Percentiles rank a stretch among this genome's conserved stretches.
These are phyloP conservation scores for Pavo muticus DNA, from an alignment of 2,113 vertebrate species.

Conservation along the genomic window DNA sequence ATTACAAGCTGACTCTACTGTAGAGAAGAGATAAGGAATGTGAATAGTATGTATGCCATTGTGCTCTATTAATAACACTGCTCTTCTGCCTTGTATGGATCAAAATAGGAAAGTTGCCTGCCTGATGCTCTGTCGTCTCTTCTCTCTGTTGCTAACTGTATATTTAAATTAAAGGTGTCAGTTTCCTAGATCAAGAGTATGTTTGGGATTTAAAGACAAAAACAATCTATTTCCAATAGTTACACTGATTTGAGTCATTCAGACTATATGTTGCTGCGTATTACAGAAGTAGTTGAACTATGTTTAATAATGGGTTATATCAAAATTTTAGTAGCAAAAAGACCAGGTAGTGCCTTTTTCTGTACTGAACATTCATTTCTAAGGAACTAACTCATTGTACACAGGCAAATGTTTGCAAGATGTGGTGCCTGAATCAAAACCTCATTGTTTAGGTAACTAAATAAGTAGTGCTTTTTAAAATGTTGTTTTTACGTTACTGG, in stretches of 20 bases:
- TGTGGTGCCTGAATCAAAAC: background rate
- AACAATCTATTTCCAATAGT: background rate
- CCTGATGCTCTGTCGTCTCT: background rate
- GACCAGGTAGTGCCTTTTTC: background rate
- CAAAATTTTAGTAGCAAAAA: background rate
- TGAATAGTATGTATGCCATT: background rate
- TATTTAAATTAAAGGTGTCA: background rate
- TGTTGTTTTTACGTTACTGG: background rate
- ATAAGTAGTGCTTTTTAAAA: background rate
- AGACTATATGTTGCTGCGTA: background rate
- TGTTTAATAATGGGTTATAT: background rate
- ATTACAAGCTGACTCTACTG: background rate
- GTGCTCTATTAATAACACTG: background rate
- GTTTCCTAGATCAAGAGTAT: background rate
- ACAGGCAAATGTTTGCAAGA: background rate
- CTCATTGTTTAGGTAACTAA: background rate
- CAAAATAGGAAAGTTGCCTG: background rate
- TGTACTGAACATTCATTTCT: background rate
- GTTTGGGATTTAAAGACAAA: slow-evolving; percentile 12
- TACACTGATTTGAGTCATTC: background rate
- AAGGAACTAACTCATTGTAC: background rate
- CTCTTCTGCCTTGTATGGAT: background rate
- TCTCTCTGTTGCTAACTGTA: background rate
- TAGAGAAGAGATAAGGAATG: background rate
- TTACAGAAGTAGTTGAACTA: background rate